phyloP scores from a whole-genome alignment of 2,888 invertebrate genomes.

The Hyppa rectilinea region DNA sequence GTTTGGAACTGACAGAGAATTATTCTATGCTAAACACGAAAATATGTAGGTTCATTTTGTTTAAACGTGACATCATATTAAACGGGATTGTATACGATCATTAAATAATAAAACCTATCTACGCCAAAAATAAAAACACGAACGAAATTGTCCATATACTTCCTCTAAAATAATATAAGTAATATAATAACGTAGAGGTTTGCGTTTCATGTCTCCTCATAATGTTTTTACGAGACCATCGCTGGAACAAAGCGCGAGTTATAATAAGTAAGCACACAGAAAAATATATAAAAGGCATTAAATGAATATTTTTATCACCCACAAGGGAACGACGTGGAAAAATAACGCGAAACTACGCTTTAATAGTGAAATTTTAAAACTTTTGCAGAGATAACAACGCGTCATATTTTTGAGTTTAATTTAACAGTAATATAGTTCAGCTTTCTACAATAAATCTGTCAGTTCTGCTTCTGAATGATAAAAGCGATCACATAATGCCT shows the following conservation, averaged over 20 bases:
- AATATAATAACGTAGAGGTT: slow-evolving; percentile 56
- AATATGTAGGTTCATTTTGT: no score
- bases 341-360: slow-evolving; percentile 47
- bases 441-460: not conserved
- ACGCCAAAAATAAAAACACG: not conserved
- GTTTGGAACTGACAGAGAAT: no score
- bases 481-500: not conserved
- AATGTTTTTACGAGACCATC: slow-evolving; percentile 62
- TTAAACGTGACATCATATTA: no score
- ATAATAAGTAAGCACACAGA: slow-evolving; percentile 64
- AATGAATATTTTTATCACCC: slow-evolving; percentile 63
- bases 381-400: slow-evolving; percentile 1
- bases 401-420: slow-evolving; percentile 5
- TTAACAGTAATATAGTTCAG: no score
- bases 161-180: slow-evolving; percentile 51
- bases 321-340: slow-evolving; percentile 44
- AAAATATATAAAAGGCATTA: slow-evolving; percentile 63
- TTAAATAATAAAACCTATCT: not conserved
- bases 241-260: slow-evolving; percentile 59
- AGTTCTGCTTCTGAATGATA: not conserved
- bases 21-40: no score
- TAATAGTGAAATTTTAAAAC: slow-evolving; percentile 35
- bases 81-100: not conserved
- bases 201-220: slow-evolving; percentile 62
- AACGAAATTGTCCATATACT: slow-evolving; percentile 22